Evolutionary conservation across 1,140 invertebrate species (phyloP), one percentile per base, ranked within the genome.

Genomic region (Drosophila rhopaloa): DNA sequence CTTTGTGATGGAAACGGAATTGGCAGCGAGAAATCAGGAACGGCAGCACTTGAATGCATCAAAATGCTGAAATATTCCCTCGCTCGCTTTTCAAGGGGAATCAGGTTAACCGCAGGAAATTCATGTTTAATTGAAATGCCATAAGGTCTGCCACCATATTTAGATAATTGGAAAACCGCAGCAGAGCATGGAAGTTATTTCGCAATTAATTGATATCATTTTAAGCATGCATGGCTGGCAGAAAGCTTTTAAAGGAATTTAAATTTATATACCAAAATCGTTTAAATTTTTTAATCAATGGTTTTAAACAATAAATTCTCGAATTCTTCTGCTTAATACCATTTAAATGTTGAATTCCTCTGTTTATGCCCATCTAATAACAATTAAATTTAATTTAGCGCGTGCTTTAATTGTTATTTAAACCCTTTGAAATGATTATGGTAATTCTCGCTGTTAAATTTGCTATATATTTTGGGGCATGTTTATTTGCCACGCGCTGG

Each of bases 401-500:
- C 8, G 4, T 13, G 35, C 3, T 19, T 48, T 54, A 29, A 55
- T 54, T 55, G 41, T 46, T 70, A 41, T 40, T 44, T 40, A 5
- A 40, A 47, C 35, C 35, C 35, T 47, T 70, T 70, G 35, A 38
- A 41, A 50, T 50, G n/a, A 50, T 58, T 51, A 75, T 38, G 19
- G n/a, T 13, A 48, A 47, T 19, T 43, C 9, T 13, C 29, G 6
- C 7, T 32, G 50, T 63, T 63, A 56, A 44, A 56, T 46, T 48
- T 56, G 16, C 47, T 48, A 38, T 58, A 46, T 35, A 60, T 60
- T 78, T 65, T 38, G 11, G 29, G 9, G 19, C 41, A 27, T 56
- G 79, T 85, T 85, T 82, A 88, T 70, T 67, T 58, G 76, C 83
- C 83, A 88, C 79, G 71, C 62, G 79, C 41, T 67, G 38, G 43